Conservation (phyloP, 2,113 vertebrate species). For the Stegastes partitus region DNA sequence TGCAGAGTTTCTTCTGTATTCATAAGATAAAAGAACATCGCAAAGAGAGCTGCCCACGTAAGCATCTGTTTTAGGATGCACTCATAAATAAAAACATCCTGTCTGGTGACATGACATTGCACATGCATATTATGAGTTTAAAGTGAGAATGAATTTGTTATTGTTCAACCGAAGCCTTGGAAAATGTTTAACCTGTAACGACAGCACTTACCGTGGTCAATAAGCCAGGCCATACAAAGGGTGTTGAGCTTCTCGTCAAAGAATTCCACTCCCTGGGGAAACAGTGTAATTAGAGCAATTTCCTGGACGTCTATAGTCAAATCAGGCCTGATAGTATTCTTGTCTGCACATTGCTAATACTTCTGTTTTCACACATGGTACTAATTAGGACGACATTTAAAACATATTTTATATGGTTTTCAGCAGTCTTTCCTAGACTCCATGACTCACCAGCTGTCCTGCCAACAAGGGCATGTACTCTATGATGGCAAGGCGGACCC, state of each 20-base stretch:
- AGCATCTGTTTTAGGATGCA: not conserved
- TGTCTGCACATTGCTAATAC: not conserved
- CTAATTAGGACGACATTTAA: conserved; percentile 22
- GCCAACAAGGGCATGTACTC: conserved; percentile 94
- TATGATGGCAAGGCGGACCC: conserved; percentile 92
- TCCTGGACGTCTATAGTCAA: not conserved
- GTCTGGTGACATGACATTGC: not conserved
- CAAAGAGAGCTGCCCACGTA: not conserved
- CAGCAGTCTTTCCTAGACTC: conserved; percentile 3
- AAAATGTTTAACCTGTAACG: not conserved
- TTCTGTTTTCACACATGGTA: conserved; percentile 4
- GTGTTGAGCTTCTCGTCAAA: conserved; percentile 95
- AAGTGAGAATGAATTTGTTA: not conserved
- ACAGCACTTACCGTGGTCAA: conserved; percentile 89
- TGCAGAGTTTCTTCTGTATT: conserved; percentile 4
- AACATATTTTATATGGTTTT: conserved; percentile 20
- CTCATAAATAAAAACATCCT: not conserved
- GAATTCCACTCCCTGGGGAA: conserved; percentile 91
- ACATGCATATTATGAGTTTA: not conserved
- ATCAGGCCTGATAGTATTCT: not conserved
- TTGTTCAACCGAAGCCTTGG: not conserved
- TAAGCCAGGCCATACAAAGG: conserved; percentile 95
- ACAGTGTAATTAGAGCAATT: conserved; percentile 1
- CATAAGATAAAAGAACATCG: not conserved
- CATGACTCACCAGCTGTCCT: conserved; percentile 90